Evolutionary conservation across 2,797 vertebrate species (phyloP), one percentile per base, ranked within the genome.

Genomic region (Gephyroberyx darwinii): DNA sequence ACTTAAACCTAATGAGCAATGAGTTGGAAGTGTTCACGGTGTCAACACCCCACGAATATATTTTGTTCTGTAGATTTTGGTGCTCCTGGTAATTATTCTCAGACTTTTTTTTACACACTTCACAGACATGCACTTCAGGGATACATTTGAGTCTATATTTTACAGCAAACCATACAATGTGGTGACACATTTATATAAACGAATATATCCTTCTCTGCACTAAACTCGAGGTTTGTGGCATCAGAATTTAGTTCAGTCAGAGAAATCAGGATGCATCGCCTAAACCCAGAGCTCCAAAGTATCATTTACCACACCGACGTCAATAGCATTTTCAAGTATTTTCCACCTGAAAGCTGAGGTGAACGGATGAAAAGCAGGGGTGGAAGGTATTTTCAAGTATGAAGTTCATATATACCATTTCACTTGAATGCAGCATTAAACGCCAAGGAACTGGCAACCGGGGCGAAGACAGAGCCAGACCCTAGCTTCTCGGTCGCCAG

Each of bases 401-500:
- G 8, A 20, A 50, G 2, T 4, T 50, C 8, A 8, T 19, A 50
- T 19, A 8, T 50, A 19, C 48, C 6, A 61, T 33, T 63, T 75
- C 5, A 68, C 55, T 17, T 75, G 65, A 80, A 80, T 37, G 77
- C 75, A 82, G 47, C 77, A 66, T 52, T 45, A 55, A 71, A 58
- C 2, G 51, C 74, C 67, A 76, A 77, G 39, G 47, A 58, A 68
- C 8, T 78, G 76, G 60, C 76, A 72, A 16, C 17, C 26, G 26
- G 37, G 53, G 43, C 41, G 13, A 37, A n/a, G 26, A 43, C 4
- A 54, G 50, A 68, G 78, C 13, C 33, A 12, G 10, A 50, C 26
- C 14, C 48, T 20, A 43, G 37, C 19, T 12, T 14, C 20, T 57
- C 35, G 20, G 30, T 9, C 33, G 16, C 55, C 31, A 50, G 48